Evolutionary conservation across 2,888 invertebrate species (phyloP).

Genomic region (Apocheima hispidaria): DNA sequence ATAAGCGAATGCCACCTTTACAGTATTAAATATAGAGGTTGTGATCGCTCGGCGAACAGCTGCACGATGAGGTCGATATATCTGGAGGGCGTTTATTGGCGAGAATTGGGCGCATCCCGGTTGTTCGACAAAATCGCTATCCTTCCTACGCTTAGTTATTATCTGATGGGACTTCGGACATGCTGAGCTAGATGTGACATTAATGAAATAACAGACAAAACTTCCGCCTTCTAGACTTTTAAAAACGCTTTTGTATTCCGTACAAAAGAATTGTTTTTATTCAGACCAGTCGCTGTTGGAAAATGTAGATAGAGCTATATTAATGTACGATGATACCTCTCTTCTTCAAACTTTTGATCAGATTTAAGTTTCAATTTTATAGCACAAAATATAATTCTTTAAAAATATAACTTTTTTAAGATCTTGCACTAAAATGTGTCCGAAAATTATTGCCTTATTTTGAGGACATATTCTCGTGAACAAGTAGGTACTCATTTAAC

Average conservation of each 20-base stretch:
- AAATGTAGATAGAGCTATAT: constrained; percentile 26
- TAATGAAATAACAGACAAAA: constrained; percentile 67
- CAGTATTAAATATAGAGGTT: constrained; percentile 62
- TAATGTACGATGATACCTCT: constrained; percentile 3
- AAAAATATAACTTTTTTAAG: too few relatives aligned
- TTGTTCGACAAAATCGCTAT: constrained; percentile 81
- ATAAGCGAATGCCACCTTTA: constrained; percentile 71
- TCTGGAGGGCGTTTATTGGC: constrained; percentile 82
- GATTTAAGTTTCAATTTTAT: neutral
- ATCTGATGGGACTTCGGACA: constrained; percentile 75
- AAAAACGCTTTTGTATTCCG: constrained; percentile 46
- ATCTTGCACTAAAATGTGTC: too few relatives aligned
- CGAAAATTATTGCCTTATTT: too few relatives aligned
- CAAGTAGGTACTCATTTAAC: too few relatives aligned
- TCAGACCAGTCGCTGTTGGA: constrained; percentile 29
- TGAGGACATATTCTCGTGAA: too few relatives aligned
- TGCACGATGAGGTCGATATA: constrained; percentile 71
- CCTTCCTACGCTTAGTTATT: constrained; percentile 75
- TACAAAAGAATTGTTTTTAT: constrained; percentile 53
- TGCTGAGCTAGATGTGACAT: constrained; percentile 65
- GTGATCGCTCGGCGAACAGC: constrained; percentile 62
- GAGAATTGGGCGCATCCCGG: constrained; percentile 86
- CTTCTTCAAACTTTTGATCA: neutral
- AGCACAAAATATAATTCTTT: too few relatives aligned
- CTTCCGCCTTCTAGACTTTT: constrained; percentile 56